phyloP scores from a whole-genome alignment of 2,113 vertebrate species.

The Eptesicus fuscus region DNA sequence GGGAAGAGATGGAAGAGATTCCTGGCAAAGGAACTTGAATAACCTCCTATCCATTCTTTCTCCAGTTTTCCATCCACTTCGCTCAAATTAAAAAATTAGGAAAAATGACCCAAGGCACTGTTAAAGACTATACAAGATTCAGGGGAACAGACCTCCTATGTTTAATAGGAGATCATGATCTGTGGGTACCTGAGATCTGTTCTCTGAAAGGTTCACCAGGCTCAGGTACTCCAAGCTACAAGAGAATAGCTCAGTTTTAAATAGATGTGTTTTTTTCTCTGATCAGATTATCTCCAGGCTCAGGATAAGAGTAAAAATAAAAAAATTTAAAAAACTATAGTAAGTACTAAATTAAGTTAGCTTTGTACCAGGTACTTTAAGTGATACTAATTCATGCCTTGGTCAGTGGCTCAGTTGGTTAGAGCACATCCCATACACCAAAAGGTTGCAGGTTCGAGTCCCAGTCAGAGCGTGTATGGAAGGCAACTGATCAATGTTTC shows the following conservation, averaged over 20 bases:
- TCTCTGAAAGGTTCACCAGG: background rate
- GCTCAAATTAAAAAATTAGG: background rate
- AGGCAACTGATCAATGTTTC: background rate
- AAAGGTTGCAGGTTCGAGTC: background rate
- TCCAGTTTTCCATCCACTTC: background rate
- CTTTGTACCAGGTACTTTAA: background rate
- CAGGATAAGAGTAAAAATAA: background rate
- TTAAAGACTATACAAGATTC: background rate
- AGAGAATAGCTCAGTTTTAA: background rate
- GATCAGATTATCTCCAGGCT: background rate
- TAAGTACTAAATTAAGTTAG: constrained; percentile 15
- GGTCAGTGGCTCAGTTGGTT: background rate
- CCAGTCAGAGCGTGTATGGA: background rate
- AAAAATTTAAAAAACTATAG: background rate
- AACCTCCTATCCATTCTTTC: background rate
- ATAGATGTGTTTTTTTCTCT: background rate
- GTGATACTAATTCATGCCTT: background rate
- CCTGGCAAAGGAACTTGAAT: background rate
- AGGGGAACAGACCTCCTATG: background rate
- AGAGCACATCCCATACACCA: background rate
- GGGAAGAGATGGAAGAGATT: background rate
- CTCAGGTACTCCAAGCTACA: background rate
- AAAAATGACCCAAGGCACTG: background rate
- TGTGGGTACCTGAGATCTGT: background rate
- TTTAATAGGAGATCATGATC: background rate